These are phyloP conservation scores for Lichenostomus cassidix DNA, from an alignment of 2,113 vertebrate genomes.

Conservation along the genomic window DNA sequence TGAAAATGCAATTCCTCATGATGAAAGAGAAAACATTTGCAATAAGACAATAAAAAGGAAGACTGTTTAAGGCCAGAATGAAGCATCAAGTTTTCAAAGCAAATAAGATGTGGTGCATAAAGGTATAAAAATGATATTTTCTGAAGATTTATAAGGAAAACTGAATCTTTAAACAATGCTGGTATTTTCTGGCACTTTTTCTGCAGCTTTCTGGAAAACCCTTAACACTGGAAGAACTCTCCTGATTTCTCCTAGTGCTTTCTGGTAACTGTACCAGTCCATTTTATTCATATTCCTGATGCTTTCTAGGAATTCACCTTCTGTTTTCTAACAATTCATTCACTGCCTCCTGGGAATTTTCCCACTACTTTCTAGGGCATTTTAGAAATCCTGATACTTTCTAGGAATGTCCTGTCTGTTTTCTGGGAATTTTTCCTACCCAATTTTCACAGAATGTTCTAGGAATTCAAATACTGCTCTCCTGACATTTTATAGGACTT, in stretches of 20 bases:
- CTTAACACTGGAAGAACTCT: not conserved
- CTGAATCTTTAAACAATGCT: not conserved
- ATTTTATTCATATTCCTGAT: not conserved
- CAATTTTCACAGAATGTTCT: not conserved
- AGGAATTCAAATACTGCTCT: not conserved
- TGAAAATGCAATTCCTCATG: not conserved
- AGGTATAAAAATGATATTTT: not conserved
- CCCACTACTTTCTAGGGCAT: not conserved
- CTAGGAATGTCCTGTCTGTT: not conserved
- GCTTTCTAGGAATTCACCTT: not conserved
- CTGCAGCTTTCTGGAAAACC: not conserved
- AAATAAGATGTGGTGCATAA: not conserved
- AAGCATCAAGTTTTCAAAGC: not conserved
- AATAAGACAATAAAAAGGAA: not conserved
- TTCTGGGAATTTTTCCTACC: not conserved
- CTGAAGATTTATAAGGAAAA: not conserved
- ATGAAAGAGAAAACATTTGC: not conserved
- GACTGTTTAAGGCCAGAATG: not conserved
- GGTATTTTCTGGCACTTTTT: not conserved
- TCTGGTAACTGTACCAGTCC: not conserved
- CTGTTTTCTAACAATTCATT: not conserved
- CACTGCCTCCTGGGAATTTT: not conserved
- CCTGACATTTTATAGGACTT: not conserved
- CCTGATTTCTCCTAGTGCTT: not conserved
- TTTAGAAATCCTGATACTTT: not conserved